These are phyloP conservation scores for Palythoa grandiflora DNA, from an alignment of 92 coral and sea anemone species.

Conservation along the genomic window DNA sequence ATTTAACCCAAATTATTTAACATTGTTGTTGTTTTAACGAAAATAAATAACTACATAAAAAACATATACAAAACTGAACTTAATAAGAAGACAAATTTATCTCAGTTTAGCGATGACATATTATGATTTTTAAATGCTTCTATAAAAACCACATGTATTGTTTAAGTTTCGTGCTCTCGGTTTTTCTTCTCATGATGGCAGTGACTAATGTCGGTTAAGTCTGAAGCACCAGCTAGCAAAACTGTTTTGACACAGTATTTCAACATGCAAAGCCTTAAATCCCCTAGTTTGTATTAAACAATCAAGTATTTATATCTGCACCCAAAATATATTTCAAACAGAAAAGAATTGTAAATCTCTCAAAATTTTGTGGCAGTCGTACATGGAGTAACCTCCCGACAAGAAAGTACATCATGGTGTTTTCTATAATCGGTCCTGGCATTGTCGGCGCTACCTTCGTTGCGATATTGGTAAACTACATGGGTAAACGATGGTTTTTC, in stretches of 20 bases:
- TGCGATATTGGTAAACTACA: not conserved
- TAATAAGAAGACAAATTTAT: no score
- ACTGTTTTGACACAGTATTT: no score
- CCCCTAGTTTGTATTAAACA: conserved; percentile 12
- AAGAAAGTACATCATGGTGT: not conserved
- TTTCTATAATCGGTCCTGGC: conserved; percentile 24
- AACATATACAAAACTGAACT: no score
- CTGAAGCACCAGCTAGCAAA: not conserved
- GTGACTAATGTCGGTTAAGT: not conserved
- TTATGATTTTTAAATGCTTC: no score
- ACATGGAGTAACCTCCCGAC: not conserved
- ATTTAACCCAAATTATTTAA: no score
- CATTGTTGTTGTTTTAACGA: no score
- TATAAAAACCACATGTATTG: no score
- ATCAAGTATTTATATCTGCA: not conserved
- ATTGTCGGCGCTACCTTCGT: conserved; percentile 29
- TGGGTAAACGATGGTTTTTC: conserved; percentile 26
- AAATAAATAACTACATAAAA: no score
- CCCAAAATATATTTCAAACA: not conserved
- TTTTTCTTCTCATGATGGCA: not conserved
- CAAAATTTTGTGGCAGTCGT: not conserved
- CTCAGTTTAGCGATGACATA: no score
- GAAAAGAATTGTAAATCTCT: not conserved
- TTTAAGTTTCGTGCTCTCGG: not conserved
- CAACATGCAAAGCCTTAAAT: not conserved